Percentiles rank a stretch among this genome's conserved stretches.
These are phyloP conservation scores for Zaprionus camerounensis DNA, from an alignment of 1,140 invertebrate species.

Conservation along the genomic window DNA sequence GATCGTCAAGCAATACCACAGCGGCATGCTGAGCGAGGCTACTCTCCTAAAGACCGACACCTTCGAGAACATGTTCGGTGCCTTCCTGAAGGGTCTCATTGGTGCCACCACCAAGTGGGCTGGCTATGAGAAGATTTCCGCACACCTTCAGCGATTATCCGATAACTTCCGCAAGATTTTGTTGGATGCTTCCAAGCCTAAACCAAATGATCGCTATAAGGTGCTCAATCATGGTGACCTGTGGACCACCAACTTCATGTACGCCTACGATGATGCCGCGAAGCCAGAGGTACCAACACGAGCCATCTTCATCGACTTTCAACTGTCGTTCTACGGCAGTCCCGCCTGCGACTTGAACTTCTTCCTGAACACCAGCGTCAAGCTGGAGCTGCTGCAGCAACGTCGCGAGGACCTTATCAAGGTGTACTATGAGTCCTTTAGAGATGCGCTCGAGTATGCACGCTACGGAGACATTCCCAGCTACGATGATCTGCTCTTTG, in stretches of 20 bases:
- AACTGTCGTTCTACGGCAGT: constrained; percentile 75
- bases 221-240: constrained; percentile 88
- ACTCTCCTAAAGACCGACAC: constrained; percentile 60
- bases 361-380: constrained; percentile 72
- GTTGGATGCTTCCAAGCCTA: constrained; percentile 65
- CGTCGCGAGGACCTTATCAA: constrained; percentile 81
- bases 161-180: constrained; percentile 84
- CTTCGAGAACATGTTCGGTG: constrained; percentile 67
- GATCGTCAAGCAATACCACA: constrained; percentile 57
- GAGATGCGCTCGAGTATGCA: constrained; percentile 76
- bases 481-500: constrained; percentile 73
- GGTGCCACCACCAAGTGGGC: constrained; percentile 53
- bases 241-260: constrained; percentile 89
- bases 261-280: constrained; percentile 85
- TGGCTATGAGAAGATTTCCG: constrained; percentile 67
- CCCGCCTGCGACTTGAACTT: constrained; percentile 79
- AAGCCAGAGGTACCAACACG: constrained; percentile 83
- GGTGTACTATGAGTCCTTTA: constrained; percentile 71
- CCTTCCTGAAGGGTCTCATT: constrained; percentile 68
- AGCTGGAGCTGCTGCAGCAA: constrained; percentile 63
- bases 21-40: constrained; percentile 71
- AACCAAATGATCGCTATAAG: constrained; percentile 61
- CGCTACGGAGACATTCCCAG: constrained; percentile 84
- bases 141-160: constrained; percentile 81
- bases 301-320: constrained; percentile 85